phyloP scores from a whole-genome alignment of 2,113 vertebrate genomes.

The Collichthys lucidus region DNA sequence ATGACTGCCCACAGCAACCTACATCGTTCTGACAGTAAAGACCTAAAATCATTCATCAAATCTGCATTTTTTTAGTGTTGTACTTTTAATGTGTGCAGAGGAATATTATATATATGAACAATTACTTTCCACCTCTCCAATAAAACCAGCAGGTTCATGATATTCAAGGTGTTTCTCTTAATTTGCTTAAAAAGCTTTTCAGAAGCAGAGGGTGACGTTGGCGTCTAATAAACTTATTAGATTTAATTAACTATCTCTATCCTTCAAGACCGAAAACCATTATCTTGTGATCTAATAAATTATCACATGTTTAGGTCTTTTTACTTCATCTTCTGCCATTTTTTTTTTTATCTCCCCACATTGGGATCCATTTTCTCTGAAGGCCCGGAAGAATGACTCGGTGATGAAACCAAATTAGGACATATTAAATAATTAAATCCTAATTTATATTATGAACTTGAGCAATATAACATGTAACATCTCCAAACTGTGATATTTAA shows the following conservation, averaged over 20 bases:
- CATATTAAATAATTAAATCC: neutral
- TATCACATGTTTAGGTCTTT: neutral
- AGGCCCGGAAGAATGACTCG: neutral
- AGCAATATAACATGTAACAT: constrained; percentile 1
- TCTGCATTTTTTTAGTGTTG: too few species aligned
- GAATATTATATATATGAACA: neutral
- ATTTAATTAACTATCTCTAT: neutral
- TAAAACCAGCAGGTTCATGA: neutral
- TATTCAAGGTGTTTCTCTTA: neutral
- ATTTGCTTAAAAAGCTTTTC: neutral
- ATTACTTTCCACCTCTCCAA: neutral
- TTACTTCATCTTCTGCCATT: neutral
- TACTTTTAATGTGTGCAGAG: too few species aligned
- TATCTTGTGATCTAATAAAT: constrained; percentile 2
- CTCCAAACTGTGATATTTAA: neutral
- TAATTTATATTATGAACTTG: neutral
- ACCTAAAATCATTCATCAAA: neutral
- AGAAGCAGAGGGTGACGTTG: neutral
- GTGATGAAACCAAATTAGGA: neutral
- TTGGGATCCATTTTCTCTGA: neutral
- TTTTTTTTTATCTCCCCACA: neutral
- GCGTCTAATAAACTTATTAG: neutral
- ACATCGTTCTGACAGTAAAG: neutral
- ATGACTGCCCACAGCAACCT: neutral
- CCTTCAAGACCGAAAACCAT: neutral